These are phyloP conservation scores for Hydrolagus colliei DNA, from an alignment of 2,797 vertebrate species.

Conservation along the genomic window DNA sequence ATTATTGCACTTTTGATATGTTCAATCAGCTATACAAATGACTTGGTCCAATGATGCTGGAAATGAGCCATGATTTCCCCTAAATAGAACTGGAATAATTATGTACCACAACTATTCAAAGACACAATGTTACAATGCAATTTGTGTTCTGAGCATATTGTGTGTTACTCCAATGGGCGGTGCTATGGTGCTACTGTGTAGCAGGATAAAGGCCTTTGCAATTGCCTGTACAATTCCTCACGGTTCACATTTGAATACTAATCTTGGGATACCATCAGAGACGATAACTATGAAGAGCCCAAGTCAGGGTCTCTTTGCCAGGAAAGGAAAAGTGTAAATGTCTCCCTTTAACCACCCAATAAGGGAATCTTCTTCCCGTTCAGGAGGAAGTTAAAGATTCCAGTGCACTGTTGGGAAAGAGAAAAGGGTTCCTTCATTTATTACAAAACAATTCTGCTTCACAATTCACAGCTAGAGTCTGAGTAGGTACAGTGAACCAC, in stretches of 20 bases:
- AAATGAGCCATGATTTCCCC: background rate
- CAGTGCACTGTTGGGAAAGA: background rate
- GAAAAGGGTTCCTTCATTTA: background rate
- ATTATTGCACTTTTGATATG: background rate
- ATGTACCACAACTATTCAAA: background rate
- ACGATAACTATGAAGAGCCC: background rate
- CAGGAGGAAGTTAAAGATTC: background rate
- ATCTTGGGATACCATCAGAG: background rate
- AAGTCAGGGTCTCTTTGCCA: background rate
- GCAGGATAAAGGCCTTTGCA: background rate
- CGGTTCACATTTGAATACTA: background rate
- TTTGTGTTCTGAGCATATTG: background rate
- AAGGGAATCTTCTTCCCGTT: too few species aligned
- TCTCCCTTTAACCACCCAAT: too few species aligned
- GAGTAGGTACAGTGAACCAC: background rate
- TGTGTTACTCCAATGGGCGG: background rate
- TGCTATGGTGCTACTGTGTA: too few species aligned
- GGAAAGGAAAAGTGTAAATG: background rate
- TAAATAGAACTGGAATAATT: background rate
- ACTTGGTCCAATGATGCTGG: background rate
- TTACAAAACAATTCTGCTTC: background rate
- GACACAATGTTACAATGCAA: background rate
- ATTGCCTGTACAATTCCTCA: background rate
- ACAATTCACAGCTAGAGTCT: background rate
- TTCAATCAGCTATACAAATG: background rate